A percentile compares a stretch with the other conserved stretches of the same genome.
phyloP scores from a whole-genome alignment of 2,797 vertebrate genomes.

The Sorex maritimensis region DNA sequence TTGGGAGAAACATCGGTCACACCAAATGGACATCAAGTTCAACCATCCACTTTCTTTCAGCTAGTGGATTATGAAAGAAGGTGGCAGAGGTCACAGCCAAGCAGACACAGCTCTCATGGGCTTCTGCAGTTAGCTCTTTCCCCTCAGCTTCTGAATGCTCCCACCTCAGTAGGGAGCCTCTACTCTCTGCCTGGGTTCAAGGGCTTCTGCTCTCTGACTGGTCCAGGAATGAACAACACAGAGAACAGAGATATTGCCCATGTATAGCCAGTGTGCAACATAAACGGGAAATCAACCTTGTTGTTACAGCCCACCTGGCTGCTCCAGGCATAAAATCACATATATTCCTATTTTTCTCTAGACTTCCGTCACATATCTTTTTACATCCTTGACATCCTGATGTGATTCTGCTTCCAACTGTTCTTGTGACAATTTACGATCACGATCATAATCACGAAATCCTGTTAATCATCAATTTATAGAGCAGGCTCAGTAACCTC shows the following conservation, averaged over 20 bases:
- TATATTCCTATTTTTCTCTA: background rate
- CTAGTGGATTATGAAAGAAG: background rate
- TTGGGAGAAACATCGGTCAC: background rate
- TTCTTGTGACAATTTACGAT: background rate
- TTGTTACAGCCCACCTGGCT: background rate
- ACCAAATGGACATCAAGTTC: background rate
- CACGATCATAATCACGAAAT: too few species aligned
- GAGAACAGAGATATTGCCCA: background rate
- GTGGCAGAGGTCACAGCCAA: background rate
- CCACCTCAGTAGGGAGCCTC: background rate
- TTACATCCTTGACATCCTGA: background rate
- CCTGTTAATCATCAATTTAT: too few species aligned
- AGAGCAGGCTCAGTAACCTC: too few species aligned
- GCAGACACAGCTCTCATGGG: background rate
- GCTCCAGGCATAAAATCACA: background rate
- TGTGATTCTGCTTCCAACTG: constrained; percentile 20
- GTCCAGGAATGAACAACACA: background rate
- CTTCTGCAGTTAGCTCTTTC: background rate
- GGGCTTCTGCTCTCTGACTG: too few species aligned
- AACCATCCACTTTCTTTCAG: background rate
- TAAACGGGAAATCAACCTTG: constrained; percentile 15
- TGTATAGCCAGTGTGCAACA: background rate
- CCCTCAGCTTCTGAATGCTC: background rate
- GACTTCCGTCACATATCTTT: background rate
- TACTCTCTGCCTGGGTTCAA: too few species aligned